phyloP scores from a whole-genome alignment of 2,888 invertebrate genomes.

The Brachylomia viminalis region DNA sequence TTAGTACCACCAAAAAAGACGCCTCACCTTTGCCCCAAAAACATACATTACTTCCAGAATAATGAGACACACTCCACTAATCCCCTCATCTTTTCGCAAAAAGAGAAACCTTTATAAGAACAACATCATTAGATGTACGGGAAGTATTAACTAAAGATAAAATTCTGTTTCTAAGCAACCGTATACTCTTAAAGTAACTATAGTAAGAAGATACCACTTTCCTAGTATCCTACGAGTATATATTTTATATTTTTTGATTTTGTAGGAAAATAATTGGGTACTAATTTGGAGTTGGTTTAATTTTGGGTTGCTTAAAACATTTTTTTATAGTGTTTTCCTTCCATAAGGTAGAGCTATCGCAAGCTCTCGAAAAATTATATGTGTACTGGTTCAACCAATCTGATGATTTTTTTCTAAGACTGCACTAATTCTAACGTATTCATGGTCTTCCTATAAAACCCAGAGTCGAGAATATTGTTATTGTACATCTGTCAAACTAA shows the following conservation, averaged over 20 bases:
- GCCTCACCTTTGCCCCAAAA: too few relatives aligned
- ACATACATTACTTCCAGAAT: background rate
- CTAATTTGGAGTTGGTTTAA: background rate
- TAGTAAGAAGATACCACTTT: background rate
- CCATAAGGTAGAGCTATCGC: too few relatives aligned
- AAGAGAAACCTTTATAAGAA: background rate
- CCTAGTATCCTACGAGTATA: background rate
- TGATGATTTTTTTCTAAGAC: background rate
- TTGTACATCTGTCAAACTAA: too few relatives aligned
- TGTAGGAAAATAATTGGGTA: slow-evolving; percentile 22
- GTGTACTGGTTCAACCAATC: background rate
- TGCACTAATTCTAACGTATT: too few relatives aligned
- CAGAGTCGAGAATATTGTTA: too few relatives aligned
- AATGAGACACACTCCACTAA: background rate
- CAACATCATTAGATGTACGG: background rate
- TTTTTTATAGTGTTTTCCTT: background rate
- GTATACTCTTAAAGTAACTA: background rate
- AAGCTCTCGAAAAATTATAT: too few relatives aligned
- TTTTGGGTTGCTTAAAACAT: background rate
- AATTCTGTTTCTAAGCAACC: slow-evolving; percentile 7
- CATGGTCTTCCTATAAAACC: too few relatives aligned
- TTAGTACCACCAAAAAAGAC: background rate
- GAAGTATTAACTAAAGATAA: background rate
- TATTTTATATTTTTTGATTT: background rate
- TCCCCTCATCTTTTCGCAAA: background rate